These are phyloP conservation scores for Serripes groenlandicus DNA, from an alignment of 2,888 invertebrate species.

Conservation along the genomic window DNA sequence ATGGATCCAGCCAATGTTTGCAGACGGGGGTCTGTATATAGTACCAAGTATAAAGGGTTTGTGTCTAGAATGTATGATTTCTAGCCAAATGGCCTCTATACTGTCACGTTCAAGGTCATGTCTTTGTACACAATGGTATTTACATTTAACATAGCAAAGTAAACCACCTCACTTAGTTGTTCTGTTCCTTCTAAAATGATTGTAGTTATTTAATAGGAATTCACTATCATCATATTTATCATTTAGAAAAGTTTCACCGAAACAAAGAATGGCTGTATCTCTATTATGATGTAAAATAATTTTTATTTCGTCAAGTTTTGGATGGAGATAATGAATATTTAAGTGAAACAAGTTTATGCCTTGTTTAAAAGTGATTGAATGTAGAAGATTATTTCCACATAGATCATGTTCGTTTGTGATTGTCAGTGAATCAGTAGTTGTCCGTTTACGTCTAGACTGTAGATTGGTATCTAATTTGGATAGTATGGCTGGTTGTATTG, in stretches of 20 bases:
- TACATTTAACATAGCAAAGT: not conserved
- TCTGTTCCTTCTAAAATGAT: not conserved
- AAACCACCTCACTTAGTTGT: not conserved
- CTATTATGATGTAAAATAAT: not conserved
- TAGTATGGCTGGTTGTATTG: not conserved
- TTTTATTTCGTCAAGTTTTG: slow-evolving; percentile 6
- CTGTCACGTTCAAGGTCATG: not conserved
- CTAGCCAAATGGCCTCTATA: too few relatives aligned
- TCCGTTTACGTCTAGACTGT: not conserved
- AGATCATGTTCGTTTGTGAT: not conserved
- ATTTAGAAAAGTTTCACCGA: not conserved
- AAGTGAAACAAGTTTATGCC: not conserved
- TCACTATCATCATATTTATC: not conserved
- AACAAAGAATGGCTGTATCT: not conserved
- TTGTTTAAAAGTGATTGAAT: not conserved
- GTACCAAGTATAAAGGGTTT: too few relatives aligned
- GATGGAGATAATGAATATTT: not conserved
- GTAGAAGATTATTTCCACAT: too few relatives aligned
- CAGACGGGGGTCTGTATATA: too few relatives aligned
- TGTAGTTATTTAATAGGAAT: not conserved
- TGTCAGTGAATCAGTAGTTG: not conserved
- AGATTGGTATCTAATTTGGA: not conserved
- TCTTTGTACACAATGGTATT: slow-evolving; percentile 84
- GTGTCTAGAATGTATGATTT: too few relatives aligned
- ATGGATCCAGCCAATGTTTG: not conserved